A percentile compares a stretch with the other conserved stretches of the same genome.
Conservation (phyloP, 1,140 invertebrate genomes). For the Lepidurus packardi region DNA sequence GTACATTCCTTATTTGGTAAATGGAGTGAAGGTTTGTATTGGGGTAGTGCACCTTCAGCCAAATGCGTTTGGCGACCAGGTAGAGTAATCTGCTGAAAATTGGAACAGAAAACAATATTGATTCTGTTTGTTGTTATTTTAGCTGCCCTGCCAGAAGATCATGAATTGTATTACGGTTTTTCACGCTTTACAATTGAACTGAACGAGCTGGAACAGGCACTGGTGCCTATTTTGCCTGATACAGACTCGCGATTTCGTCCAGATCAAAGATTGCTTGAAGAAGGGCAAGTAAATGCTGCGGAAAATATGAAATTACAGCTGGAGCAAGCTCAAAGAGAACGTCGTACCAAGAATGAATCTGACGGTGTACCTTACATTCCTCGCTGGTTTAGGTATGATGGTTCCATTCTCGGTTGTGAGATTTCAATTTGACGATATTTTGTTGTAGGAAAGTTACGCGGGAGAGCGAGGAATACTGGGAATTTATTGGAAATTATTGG, state of each 20-base stretch:
- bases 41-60: constrained; percentile 62
- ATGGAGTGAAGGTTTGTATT: constrained; percentile 76
- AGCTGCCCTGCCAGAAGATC: constrained; percentile 72
- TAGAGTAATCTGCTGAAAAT: constrained; percentile 38
- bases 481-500: constrained; percentile 57
- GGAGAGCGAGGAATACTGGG: constrained; percentile 55
- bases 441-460: constrained; percentile 40
- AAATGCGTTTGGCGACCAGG: constrained; percentile 71
- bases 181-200: constrained; percentile 77
- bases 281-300: constrained; percentile 64
- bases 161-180: constrained; percentile 77
- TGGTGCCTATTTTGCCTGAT: constrained; percentile 57
- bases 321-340: constrained; percentile 62
- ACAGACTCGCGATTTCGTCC: constrained; percentile 58
- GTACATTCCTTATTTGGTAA: constrained; percentile 63
- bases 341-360: constrained; percentile 56
- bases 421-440: constrained; percentile 36
- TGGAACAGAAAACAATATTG: constrained; percentile 21
- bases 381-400: constrained; percentile 58
- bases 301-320: constrained; percentile 63
- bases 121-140: constrained; percentile 31
- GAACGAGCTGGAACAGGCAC: constrained; percentile 66
- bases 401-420: constrained; percentile 31
- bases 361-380: constrained; percentile 50
- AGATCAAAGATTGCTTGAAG: constrained; percentile 55